phyloP scores from a whole-genome alignment of 2,113 vertebrate species.

The Micromys minutus region DNA sequence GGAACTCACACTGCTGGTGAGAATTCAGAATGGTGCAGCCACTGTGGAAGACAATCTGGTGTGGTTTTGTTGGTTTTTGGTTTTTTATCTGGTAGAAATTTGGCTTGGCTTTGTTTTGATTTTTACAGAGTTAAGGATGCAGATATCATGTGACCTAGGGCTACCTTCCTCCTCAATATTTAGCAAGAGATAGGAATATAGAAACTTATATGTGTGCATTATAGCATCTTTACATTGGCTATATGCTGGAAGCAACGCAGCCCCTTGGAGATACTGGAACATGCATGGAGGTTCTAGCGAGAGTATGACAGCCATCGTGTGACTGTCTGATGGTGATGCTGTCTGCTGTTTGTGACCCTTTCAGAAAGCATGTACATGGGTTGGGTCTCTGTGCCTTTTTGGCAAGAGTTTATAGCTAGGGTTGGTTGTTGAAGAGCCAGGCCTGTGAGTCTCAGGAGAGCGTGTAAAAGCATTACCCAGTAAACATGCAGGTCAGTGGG shows the following conservation, averaged over 20 bases:
- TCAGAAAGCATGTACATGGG: rapidly evolving
- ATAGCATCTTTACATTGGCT: neutral
- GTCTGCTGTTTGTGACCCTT: neutral
- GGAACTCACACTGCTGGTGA: neutral
- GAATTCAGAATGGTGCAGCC: too few species aligned
- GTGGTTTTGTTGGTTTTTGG: neutral
- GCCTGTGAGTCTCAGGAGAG: rapidly evolving
- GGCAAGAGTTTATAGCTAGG: neutral
- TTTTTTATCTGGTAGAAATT: neutral
- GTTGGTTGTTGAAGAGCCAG: neutral
- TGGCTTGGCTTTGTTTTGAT: neutral
- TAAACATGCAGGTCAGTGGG: neutral
- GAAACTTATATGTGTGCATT: neutral
- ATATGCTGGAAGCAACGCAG: neutral
- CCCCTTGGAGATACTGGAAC: neutral
- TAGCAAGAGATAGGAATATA: neutral
- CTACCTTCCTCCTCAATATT: neutral
- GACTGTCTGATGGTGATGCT: too few species aligned
- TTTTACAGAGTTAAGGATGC: neutral
- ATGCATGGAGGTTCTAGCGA: too few species aligned
- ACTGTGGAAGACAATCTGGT: neutral
- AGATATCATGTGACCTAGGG: too few species aligned
- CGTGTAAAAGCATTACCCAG: neutral
- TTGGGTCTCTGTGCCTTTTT: neutral
- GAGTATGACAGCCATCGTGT: neutral